Percentiles rank a stretch among this genome's conserved stretches.
These are phyloP conservation scores for Luscinia megarhynchos DNA, from an alignment of 2,797 vertebrate genomes.

Conservation along the genomic window DNA sequence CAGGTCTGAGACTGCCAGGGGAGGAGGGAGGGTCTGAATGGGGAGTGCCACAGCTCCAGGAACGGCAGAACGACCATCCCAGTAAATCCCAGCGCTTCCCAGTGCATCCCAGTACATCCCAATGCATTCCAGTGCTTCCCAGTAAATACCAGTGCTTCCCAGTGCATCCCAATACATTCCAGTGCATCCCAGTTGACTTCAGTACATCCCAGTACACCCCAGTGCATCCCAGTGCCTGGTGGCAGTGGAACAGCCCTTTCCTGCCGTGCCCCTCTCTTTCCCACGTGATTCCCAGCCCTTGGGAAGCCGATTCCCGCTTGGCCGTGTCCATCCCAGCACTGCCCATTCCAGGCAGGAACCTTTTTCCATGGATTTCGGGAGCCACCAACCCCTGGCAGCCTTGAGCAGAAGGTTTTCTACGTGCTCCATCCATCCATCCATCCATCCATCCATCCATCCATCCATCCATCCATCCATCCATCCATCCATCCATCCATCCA, in stretches of 20 bases:
- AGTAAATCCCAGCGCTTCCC: neutral
- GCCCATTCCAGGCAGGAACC: fast-evolving
- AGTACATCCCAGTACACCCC: neutral
- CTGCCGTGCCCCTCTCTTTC: fast-evolving
- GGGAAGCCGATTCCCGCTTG: neutral
- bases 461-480: no score
- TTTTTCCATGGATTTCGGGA: neutral
- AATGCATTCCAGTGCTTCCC: no score
- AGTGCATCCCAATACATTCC: neutral
- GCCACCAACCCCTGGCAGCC: no score
- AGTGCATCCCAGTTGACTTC: no score
- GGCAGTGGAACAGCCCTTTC: neutral
- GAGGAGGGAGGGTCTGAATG: neutral
- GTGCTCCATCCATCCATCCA: neutral
- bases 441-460: no score
- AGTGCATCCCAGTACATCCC: neutral
- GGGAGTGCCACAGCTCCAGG: fast-evolving
- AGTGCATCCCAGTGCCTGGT: neutral
- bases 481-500: no score
- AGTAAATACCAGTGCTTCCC: neutral
- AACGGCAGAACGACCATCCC: neutral
- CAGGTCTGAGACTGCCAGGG: fast-evolving
- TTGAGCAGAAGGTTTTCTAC: neutral
- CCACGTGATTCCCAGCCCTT: fast-evolving
- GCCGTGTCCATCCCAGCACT: fast-evolving